Conservation (phyloP, 2,113 vertebrate genomes). For the Epinephelus fuscoguttatus region DNA sequence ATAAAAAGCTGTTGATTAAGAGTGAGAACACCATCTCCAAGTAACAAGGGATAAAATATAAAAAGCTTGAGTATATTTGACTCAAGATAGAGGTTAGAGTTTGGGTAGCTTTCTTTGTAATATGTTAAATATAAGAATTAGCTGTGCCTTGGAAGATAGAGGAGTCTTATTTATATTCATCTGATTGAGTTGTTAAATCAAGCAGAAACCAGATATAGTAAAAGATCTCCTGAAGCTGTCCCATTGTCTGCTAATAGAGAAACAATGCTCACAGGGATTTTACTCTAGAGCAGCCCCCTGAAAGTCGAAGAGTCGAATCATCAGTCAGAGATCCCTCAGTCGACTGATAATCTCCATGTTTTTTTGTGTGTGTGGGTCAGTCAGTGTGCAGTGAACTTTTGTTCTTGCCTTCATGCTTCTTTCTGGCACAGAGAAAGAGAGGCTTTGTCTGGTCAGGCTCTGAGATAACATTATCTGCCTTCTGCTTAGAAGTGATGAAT, state of each 20-base stretch:
- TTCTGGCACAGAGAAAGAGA: too few species aligned
- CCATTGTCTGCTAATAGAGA: neutral
- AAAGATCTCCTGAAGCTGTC: neutral
- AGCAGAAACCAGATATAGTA: neutral
- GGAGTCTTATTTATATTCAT: neutral
- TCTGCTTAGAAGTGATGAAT: too few species aligned
- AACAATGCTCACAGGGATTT: neutral
- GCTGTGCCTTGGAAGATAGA: neutral
- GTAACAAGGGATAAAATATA: neutral
- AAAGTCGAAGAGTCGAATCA: too few species aligned
- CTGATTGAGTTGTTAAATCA: neutral
- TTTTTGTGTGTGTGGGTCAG: too few species aligned
- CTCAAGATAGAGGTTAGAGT: neutral
- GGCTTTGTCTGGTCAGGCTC: too few species aligned
- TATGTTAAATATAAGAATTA: neutral
- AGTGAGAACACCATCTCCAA: neutral
- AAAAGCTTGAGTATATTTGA: neutral
- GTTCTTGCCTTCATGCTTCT: too few species aligned
- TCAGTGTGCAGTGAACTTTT: too few species aligned
- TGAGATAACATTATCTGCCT: too few species aligned
- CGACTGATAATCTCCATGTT: too few species aligned
- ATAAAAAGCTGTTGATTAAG: neutral
- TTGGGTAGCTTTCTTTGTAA: too few species aligned
- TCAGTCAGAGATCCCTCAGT: too few species aligned
- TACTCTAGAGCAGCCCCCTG: too few species aligned